phyloP scores from a whole-genome alignment of 1,140 invertebrate species.

The Leptinotarsa lineolata region DNA sequence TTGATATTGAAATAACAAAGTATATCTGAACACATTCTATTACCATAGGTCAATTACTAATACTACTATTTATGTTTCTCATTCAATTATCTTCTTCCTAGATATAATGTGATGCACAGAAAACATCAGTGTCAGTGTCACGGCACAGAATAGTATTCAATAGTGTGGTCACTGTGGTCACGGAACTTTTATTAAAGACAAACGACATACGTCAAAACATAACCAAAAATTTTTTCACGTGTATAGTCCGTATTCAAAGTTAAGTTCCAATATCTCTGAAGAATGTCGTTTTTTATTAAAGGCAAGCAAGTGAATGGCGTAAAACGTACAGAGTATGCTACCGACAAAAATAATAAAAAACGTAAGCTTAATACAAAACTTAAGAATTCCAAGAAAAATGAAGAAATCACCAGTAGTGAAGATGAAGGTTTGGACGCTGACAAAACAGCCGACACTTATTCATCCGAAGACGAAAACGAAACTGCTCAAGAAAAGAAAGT shows the following conservation, averaged over 20 bases:
- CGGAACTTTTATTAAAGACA: no score
- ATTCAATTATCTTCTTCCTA: no score
- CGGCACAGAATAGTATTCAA: no score
- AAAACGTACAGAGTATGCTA: conserved; percentile 47
- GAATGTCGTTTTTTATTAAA: conserved; percentile 65
- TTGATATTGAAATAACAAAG: no score
- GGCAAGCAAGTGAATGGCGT: conserved; percentile 61
- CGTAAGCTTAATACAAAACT: conserved; percentile 43
- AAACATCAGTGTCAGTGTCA: no score
- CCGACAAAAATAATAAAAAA: conserved; percentile 40
- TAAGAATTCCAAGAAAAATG: conserved; percentile 47
- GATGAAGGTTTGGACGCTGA: conserved; percentile 59
- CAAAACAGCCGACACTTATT: conserved; percentile 61
- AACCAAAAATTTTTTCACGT: conserved; percentile 18
- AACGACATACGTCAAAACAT: conserved; percentile 5
- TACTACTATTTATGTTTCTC: no score
- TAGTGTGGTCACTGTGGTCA: no score
- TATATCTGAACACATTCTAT: no score
- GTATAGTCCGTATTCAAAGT: conserved; percentile 21
- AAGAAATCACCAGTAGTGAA: conserved; percentile 55
- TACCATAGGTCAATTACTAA: no score
- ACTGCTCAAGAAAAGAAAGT: conserved; percentile 89
- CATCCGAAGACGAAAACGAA: conserved; percentile 73
- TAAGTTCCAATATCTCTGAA: background rate
- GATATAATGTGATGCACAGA: no score